These are phyloP conservation scores for Anguilla obscura DNA, from an alignment of 2,797 vertebrate species.

Conservation along the genomic window DNA sequence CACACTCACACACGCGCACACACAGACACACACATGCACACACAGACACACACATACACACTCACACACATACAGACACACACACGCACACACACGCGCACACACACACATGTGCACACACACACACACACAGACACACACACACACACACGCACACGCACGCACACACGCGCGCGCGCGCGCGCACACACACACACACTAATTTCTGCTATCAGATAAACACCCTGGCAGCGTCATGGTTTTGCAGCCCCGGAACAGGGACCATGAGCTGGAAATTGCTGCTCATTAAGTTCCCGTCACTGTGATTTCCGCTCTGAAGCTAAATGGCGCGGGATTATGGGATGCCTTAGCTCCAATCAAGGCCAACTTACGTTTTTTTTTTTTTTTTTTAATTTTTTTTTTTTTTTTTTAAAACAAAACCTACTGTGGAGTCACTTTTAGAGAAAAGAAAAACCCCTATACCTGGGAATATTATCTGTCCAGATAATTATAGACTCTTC, in stretches of 20 bases:
- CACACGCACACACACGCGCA: too few species aligned
- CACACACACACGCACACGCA: too few species aligned
- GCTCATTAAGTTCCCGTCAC: neutral
- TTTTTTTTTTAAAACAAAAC: neutral
- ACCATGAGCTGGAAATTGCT: slow-evolving; percentile 4
- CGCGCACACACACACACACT: neutral
- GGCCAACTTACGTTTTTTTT: neutral
- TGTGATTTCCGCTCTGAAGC: slow-evolving; percentile 8
- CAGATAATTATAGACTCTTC: neutral
- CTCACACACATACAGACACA: too few species aligned
- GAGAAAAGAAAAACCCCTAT: neutral
- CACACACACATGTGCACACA: too few species aligned
- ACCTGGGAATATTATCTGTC: neutral
- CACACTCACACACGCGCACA: too few species aligned
- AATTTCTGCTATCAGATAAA: slow-evolving; percentile 8
- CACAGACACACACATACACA: too few species aligned
- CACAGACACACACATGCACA: too few species aligned
- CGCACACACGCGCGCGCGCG: too few species aligned
- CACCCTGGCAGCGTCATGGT: neutral
- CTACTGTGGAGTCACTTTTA: neutral
- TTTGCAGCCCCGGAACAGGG: slow-evolving; percentile 4
- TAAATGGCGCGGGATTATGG: neutral
- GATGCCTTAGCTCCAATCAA: neutral
- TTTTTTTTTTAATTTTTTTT: too few species aligned
- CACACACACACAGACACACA: too few species aligned